Base-by-base conservation (phyloP, 1,140 invertebrate species). In the Wiebesia pumilae region DNA sequence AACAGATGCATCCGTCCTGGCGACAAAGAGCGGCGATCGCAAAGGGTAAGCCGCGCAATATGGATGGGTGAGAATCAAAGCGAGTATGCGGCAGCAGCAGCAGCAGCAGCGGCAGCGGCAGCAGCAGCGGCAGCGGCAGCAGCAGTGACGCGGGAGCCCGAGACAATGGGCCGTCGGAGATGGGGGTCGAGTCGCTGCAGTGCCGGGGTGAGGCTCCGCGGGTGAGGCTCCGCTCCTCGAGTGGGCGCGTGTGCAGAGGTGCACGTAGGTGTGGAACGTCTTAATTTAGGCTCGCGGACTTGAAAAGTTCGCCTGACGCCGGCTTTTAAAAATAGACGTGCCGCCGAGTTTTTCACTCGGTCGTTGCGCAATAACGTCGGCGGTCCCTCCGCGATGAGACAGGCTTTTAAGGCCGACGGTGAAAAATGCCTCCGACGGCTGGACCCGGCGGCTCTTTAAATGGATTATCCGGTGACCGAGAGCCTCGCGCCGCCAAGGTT, bases 41-140 rank as follows among this genome's bases (percentile, higher is more conserved):
- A 71, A 43, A 78, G 73, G 65, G 30, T 27, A 54, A 54, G 43
- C 40, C 73, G 84, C n/a, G 54, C 67, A 54, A 83, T 73, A 78
- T 58, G 78, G 54, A 62, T 58, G 62, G 43, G 58, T 30, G 78
- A 69, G 65, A 87, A 87, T 87, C 86, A 87, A 87, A 87, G 86
- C 81, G 38, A 79, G 69, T 71, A 58, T 16, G 75, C 27, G n/a
- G 40, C 69, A 33, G 21, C 38, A 0, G 38, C 71, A 3, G 16
- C 7, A 33, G 69, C 21, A 14, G 9, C n/a, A 3, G 30, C 19
- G n/a, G 77, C n/a, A 47, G n/a, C n/a, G n/a, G n/a, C n/a, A n/a
- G n/a, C n/a, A n/a, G n/a, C n/a, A n/a, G n/a, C 6, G 67, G 7
- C n/a, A n/a, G 30, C n/a, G 67, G 67, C 30, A 6, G 67, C 33